Percentiles rank a stretch among this genome's conserved stretches.
Conservation (phyloP, 2,888 invertebrate genomes). For the Loripinus fragilis region DNA sequence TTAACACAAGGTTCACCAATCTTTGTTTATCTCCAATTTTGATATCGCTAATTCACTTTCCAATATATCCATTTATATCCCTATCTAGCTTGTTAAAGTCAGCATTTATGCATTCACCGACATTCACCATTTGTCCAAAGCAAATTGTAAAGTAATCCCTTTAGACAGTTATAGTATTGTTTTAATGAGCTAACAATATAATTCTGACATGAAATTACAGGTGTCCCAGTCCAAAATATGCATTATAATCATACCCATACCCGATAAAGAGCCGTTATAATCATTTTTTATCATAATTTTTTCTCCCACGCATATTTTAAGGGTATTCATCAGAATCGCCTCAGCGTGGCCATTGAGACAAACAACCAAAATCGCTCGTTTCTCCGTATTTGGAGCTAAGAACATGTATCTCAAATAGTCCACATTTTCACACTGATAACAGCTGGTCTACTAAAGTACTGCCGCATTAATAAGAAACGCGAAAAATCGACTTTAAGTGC, state of each 20-base stretch:
- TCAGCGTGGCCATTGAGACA: no score
- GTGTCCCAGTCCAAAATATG: not conserved
- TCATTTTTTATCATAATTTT: no score
- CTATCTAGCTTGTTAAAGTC: not conserved
- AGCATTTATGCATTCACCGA: not conserved
- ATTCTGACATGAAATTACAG: conserved; percentile 13
- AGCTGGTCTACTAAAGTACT: no score
- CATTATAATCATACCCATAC: conserved; percentile 7
- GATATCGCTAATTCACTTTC: not conserved
- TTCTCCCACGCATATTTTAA: no score
- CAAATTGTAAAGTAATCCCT: not conserved
- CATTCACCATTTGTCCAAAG: not conserved
- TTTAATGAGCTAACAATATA: conserved; percentile 1
- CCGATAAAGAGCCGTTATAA: no score
- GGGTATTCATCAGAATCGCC: no score
- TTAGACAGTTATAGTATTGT: not conserved
- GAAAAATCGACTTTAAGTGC: no score
- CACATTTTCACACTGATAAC: no score
- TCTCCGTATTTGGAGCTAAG: no score
- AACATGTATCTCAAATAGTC: no score
- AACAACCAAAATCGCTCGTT: no score
- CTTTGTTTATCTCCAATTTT: not conserved
- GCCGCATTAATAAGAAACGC: no score
- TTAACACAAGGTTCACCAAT: not conserved
- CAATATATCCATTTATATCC: not conserved